Evolutionary conservation across 2,888 invertebrate species (phyloP).

Genomic region (Chrysolina americana): DNA sequence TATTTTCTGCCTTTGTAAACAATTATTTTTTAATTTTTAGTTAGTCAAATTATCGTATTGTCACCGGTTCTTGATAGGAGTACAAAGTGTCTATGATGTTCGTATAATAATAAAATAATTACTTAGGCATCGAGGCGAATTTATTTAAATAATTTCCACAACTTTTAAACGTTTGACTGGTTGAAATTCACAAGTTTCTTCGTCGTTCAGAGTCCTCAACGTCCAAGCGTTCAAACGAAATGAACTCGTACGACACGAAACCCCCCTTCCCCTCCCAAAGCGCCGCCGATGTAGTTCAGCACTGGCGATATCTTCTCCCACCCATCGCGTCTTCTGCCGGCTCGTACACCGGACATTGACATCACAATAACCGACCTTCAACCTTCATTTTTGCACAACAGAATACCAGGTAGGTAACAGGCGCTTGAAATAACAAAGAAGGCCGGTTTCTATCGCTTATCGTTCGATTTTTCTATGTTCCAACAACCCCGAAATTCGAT

Average conservation of each 20-base stretch:
- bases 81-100: too few relatives aligned
- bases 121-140: too few relatives aligned
- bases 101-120: too few relatives aligned
- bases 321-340: constrained; percentile 50
- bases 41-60: too few relatives aligned
- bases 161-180: too few relatives aligned
- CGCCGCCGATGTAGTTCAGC: constrained; percentile 27
- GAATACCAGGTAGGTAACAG: constrained; percentile 58
- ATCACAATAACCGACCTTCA: constrained; percentile 69
- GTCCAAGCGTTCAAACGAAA: background rate
- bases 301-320: constrained; percentile 27
- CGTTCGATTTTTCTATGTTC: constrained; percentile 27
- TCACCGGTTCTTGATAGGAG: too few relatives aligned
- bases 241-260: background rate
- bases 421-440: constrained; percentile 45
- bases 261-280: background rate
- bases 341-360: constrained; percentile 67
- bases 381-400: constrained; percentile 63
- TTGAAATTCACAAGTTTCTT: too few relatives aligned
- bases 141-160: too few relatives aligned
- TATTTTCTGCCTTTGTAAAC: too few relatives aligned
- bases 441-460: constrained; percentile 22
- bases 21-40: too few relatives aligned
- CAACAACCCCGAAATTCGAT: constrained; percentile 40
- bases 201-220: background rate